phyloP scores from a whole-genome alignment of 2,113 vertebrate genomes.

The Malurus elegans region DNA sequence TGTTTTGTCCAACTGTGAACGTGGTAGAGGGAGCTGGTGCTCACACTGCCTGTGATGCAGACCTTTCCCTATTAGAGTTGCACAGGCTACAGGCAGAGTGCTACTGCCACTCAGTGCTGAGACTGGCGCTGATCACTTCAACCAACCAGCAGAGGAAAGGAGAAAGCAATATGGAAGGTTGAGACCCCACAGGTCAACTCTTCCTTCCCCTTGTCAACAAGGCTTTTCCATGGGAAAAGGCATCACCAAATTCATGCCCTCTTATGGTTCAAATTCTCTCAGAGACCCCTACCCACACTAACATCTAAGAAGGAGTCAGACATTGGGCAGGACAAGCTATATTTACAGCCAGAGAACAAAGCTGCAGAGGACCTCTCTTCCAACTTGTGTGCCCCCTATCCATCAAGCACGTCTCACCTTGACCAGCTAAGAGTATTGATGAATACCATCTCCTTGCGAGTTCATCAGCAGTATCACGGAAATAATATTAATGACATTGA shows the following conservation, averaged over 20 bases:
- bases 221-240: neutral
- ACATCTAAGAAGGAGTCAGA: neutral
- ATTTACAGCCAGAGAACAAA: neutral
- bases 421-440: neutral
- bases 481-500: neutral
- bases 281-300: neutral
- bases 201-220: neutral
- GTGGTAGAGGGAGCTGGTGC: neutral
- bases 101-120: neutral
- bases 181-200: neutral
- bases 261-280: neutral
- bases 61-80: neutral
- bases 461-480: neutral
- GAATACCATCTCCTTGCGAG: neutral
- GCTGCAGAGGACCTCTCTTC: neutral
- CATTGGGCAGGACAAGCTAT: neutral
- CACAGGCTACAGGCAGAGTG: neutral
- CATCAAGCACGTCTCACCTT: neutral
- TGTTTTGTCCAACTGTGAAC: neutral
- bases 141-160: neutral
- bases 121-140: accelerated
- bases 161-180: accelerated
- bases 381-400: neutral
- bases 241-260: neutral
- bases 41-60: neutral